Conservation (phyloP, 2,888 invertebrate genomes). For the Orthosia cruda region DNA sequence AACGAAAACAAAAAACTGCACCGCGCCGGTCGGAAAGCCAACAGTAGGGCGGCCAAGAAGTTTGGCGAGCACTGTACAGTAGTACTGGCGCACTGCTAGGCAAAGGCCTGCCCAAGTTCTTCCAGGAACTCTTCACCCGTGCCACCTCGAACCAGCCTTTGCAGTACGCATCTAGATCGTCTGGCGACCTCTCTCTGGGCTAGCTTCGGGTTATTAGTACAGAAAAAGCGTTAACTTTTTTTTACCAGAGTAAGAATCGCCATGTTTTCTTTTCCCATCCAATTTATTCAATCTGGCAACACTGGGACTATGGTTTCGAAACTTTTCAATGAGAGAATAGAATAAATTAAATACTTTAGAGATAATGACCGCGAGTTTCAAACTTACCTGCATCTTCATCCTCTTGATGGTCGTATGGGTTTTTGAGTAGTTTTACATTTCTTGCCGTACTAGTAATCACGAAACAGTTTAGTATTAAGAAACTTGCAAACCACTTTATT, state of each 20-base stretch:
- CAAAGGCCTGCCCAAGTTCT: too few relatives aligned
- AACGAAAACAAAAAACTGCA: too few relatives aligned
- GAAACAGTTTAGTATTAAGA: constrained; percentile 13
- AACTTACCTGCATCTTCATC: constrained; percentile 33
- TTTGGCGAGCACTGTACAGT: too few relatives aligned
- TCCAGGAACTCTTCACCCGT: too few relatives aligned
- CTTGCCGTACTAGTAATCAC: constrained; percentile 14
- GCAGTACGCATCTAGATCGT: too few relatives aligned
- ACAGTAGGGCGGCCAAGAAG: too few relatives aligned
- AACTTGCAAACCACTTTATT: constrained; percentile 31
- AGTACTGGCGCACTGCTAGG: too few relatives aligned
- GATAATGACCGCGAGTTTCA: constrained; percentile 37
- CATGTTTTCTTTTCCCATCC: background rate
- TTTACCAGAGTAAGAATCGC: background rate
- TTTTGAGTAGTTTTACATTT: constrained; percentile 2
- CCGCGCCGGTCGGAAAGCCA: too few relatives aligned
- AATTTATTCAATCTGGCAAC: constrained; percentile 12
- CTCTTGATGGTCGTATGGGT: constrained; percentile 19
- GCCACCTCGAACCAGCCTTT: too few relatives aligned
- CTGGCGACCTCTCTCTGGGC: too few relatives aligned
- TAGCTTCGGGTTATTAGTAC: too few relatives aligned
- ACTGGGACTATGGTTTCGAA: constrained; percentile 1
- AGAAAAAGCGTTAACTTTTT: background rate
- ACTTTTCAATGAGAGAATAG: constrained; percentile 4
- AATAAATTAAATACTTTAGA: background rate